Percentiles rank a stretch among this genome's conserved stretches.
Evolutionary conservation across 2,797 vertebrate species (phyloP).

Genomic region (Pelobates cultripes): DNA sequence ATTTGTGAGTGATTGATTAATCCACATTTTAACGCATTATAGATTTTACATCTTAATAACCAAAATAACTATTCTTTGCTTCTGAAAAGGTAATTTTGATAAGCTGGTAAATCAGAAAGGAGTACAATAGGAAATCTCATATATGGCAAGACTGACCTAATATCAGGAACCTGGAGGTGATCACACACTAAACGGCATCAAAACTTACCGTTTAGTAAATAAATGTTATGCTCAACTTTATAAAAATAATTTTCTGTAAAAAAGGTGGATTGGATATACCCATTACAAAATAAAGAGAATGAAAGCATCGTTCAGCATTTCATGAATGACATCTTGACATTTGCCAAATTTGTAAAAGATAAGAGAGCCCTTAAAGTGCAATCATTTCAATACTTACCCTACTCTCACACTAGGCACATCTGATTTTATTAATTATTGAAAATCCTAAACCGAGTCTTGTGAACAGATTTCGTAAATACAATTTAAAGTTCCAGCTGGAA

Average conservation of each 20-base stretch:
- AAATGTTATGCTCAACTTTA: too few relatives aligned
- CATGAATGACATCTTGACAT: constrained; percentile 36
- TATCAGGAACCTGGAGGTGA: too few relatives aligned
- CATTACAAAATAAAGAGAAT: constrained; percentile 22
- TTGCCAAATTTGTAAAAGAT: constrained; percentile 15
- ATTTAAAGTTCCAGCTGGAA: not conserved
- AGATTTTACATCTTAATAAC: too few relatives aligned
- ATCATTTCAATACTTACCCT: constrained; percentile 9
- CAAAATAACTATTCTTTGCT: too few relatives aligned
- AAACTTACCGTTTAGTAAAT: too few relatives aligned
- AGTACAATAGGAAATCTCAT: too few relatives aligned
- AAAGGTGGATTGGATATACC: not conserved
- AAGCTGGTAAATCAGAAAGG: too few relatives aligned
- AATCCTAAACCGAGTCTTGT: not conserved
- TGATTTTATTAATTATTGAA: constrained; percentile 13
- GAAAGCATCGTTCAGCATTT: not conserved
- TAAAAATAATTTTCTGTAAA: not conserved
- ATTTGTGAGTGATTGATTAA: too few relatives aligned
- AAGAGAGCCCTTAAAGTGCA: constrained; percentile 21
- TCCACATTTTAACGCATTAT: too few relatives aligned
- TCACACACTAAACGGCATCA: too few relatives aligned
- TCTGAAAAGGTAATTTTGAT: too few relatives aligned
- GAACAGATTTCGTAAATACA: not conserved
- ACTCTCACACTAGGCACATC: constrained; percentile 2
- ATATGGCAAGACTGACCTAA: too few relatives aligned